Evolutionary conservation across 2,888 invertebrate species (phyloP), one percentile per base, ranked within the genome.

Genomic region (Andrena chrysosceles): DNA sequence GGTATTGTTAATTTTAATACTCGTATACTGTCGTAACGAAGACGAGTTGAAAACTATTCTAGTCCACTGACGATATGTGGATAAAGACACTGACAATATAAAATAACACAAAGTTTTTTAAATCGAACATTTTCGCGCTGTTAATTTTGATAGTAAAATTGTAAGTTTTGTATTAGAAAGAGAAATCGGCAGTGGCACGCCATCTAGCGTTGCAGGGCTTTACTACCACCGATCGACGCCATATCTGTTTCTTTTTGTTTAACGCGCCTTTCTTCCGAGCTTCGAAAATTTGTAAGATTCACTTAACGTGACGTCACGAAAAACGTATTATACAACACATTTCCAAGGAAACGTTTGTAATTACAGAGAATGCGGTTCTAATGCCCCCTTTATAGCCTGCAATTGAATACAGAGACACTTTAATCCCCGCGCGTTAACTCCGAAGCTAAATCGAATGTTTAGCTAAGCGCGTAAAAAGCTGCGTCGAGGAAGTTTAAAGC

Each of bases 171-270:
- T 1, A 23, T 52, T 70, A 54, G 42, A 29, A 62, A 63, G 26
- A 76, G 16, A 63, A 63, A 70, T 76, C 23, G n/a, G 48, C 26
- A 62, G 42, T 31, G 42, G 2, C n/a, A 26, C 70, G 76, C 70
- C 63, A 76, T 62, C 62, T 70, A 52, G 52, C 42, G 70, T 54
- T 52, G 8, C 49, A 4, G 29, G n/a, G 20, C n/a, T 54, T 31
- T 33, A 70, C n/a, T 63, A 63, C 10, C 8, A 49, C 48, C 23
- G 35, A 49, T 33, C 5, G 10, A 42, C 29, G 42, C 63, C 31
- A 60, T 60, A 4, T 49, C 42, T 8, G 23, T n/a, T 48, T 6
- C 20, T n/a, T 16, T 23, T n/a, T 54, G 20, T 48, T 52, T 8
- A 20, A 52, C n/a, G 52, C 1, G 20, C 20, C 8, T 52, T 20